phyloP scores from a whole-genome alignment of 2,888 invertebrate genomes.

The Scaptomyza flava region DNA sequence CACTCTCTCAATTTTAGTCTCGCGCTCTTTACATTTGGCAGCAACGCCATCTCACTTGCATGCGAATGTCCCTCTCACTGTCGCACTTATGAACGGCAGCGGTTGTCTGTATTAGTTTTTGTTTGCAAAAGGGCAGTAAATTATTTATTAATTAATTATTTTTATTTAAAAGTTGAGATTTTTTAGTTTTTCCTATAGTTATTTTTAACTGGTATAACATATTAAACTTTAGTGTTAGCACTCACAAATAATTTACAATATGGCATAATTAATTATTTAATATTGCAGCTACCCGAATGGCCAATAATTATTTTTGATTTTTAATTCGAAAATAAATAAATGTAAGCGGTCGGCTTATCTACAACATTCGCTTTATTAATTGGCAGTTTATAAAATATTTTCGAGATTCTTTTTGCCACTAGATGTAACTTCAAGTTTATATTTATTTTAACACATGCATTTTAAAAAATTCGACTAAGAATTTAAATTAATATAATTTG shows the following conservation, averaged over 20 bases:
- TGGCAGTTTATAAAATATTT: neutral
- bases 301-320: neutral
- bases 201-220: neutral
- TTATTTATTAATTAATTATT: slow-evolving; percentile 62
- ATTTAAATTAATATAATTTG: neutral
- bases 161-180: slow-evolving; percentile 33
- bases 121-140: slow-evolving; percentile 72
- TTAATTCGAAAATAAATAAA: neutral
- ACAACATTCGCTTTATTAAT: neutral
- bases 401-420: neutral
- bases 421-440: neutral
- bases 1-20: slow-evolving; percentile 37
- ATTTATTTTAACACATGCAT: neutral
- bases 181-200: neutral
- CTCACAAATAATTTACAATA: neutral
- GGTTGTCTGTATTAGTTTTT: slow-evolving; percentile 72
- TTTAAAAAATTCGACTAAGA: neutral
- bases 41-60: slow-evolving; percentile 67
- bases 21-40: slow-evolving; percentile 69
- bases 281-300: neutral
- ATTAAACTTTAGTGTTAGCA: neutral
- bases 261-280: slow-evolving; percentile 4
- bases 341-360: neutral
- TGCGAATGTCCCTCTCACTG: slow-evolving; percentile 49
- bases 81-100: slow-evolving; percentile 67